Base-by-base conservation (phyloP, 2,888 invertebrate genomes). In the Pimpla rufipes region DNA sequence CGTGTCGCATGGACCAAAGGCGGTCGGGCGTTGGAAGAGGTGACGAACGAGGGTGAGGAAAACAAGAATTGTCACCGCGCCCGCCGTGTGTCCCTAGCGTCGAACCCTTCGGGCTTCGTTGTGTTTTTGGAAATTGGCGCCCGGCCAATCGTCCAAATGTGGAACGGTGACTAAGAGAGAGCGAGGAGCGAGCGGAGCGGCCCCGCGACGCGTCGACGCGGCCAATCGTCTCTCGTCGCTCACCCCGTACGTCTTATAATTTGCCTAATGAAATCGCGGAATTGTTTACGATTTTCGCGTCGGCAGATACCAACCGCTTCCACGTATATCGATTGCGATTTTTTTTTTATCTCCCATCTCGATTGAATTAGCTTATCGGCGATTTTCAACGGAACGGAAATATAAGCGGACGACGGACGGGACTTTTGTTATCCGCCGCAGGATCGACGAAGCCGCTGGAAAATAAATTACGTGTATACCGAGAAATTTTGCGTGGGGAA, bases 141-240 rank as follows among this genome's bases (percentile, higher is more conserved):
- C 50, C 21, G 47, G 89, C 90, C 90, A 90, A 89, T 86, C 88
- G 37, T 89, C 90, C 90, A 90, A 90, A 90, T 89, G 82, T 86
- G 88, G 87, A 87, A 87, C 87, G 88, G 83, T 90, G 90, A 90
- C 90, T 90, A 90, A 90, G 89, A 86, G 68, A 82, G 78, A 79
- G 77, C 57, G 77, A 73, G 52, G 77, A 73, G 52, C 29, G 52
- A 23, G 16, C 37, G 59, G 67, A 70, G 80, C 76, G 66, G 83
- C 77, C 52, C 29, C 2, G 29, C 29, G 29, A 50, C 75, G 47
- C 83, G 71, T 67, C 73, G 68, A 87, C 81, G 85, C 86, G 82
- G 80, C 88, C 87, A 87, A 90, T 89, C 81, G 57, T 47, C 64
- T 57, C 62, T 68, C 64, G 50, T 68, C 62, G 62, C 59, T 62